Conservation (phyloP, 2,888 invertebrate species). For the Automeris io region DNA sequence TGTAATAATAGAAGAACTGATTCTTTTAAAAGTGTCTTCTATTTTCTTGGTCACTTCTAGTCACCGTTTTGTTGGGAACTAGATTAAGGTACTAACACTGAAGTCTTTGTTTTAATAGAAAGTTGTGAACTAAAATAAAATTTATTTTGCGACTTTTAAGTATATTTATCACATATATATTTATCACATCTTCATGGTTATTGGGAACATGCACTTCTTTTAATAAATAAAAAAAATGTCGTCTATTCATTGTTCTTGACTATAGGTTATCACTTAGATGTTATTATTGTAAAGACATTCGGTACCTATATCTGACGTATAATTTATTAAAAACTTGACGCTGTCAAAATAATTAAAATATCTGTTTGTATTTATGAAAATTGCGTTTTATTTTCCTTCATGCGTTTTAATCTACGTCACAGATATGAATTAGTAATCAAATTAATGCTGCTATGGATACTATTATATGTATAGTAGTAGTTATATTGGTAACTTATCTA, state of each 20-base stretch:
- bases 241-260: constrained; percentile 1
- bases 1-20: constrained; percentile 21
- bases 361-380: constrained; percentile 57
- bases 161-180: constrained; percentile 6
- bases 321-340: constrained; percentile 63
- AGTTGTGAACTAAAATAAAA: constrained; percentile 11
- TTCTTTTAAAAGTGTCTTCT: constrained; percentile 34
- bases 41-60: constrained; percentile 51
- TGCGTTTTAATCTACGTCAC: too few relatives aligned
- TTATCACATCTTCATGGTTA: constrained; percentile 25
- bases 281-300: constrained; percentile 36
- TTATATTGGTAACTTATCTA: too few relatives aligned
- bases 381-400: constrained; percentile 40
- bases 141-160: neutral
- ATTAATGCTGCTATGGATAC: too few relatives aligned
- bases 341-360: constrained; percentile 71
- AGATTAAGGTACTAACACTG: constrained; percentile 28
- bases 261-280: neutral
- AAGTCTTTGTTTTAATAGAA: constrained; percentile 6
- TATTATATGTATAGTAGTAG: too few relatives aligned
- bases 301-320: constrained; percentile 46
- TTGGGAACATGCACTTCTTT: constrained; percentile 28
- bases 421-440: too few relatives aligned
- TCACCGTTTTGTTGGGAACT: constrained; percentile 62
- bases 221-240: constrained; percentile 26